Base-by-base conservation (phyloP, 1,140 invertebrate genomes). In the Pteromalus puparum region DNA sequence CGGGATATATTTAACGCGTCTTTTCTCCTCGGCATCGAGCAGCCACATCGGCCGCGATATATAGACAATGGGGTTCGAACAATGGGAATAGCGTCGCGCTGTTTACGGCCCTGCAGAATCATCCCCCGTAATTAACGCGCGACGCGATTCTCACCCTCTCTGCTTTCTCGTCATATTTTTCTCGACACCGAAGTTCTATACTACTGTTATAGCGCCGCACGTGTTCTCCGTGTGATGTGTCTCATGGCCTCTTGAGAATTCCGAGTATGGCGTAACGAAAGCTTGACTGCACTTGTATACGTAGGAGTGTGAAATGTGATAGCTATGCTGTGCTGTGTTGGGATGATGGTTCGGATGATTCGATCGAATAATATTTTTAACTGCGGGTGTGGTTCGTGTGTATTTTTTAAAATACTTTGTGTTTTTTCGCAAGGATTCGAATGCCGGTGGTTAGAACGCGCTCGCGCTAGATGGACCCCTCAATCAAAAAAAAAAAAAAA, bases 101-200 rank as follows among this genome's bases (percentile, higher is more conserved):
- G 21, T 61, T 61, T 61, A 61, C 21, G 53, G 21, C 75, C 85
- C 76, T 77, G 81, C 89, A 88, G 86, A 87, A 90, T 89, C 88
- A 89, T 87, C 87, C 83, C 81, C 48, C 67, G 80, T 85, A 85
- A 87, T 86, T 85, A 86, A 84, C 82, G 42, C 28, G 18, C 82
- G 53, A 61, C 72, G 26, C 28, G 30, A 46, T 73, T 42, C 30
- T 28, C 38, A 42, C 72, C 30, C 18, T 30, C 30, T 34, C 30
- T 34, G n/a, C 30, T 34, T 5, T 34, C 34, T 67, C n/a, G 38
- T 68, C 53, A 61, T 61, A 61, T 61, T 48, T 81, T 38, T 72
- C 73, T 80, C 30, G 30, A 13, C 46, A 21, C 26, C 5, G 12
- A 13, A 46, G 77, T 30, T 67, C 15, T 21, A 26, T 38, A 81